A percentile compares a stretch with the other conserved stretches of the same genome.
Evolutionary conservation across 2,888 invertebrate genomes (phyloP).

Genomic region (Heliconius ethilla): DNA sequence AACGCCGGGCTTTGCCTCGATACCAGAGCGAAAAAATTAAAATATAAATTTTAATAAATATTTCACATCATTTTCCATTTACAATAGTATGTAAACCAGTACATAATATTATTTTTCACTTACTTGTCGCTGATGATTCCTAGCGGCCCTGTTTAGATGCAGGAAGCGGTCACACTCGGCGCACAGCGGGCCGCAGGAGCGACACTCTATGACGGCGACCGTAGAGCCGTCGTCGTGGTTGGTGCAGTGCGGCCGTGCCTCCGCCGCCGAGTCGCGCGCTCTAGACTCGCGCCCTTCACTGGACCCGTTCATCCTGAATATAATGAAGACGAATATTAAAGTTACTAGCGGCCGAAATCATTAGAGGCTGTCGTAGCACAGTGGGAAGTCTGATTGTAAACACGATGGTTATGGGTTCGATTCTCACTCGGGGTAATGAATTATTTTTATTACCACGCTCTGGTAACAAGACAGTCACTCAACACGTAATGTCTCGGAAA

Average conservation of each 20-base stretch:
- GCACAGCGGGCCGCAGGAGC: slow-evolving; percentile 94
- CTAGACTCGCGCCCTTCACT: slow-evolving; percentile 57
- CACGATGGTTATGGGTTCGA: background rate
- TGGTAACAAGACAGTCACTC: no score
- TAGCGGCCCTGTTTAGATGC: slow-evolving; percentile 93
- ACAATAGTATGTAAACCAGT: no score
- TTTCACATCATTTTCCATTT: no score
- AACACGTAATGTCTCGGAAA: no score
- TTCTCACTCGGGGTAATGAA: no score
- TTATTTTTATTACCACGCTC: no score
- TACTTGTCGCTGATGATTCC: slow-evolving; percentile 92
- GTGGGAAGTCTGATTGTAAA: background rate
- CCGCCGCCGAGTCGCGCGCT: slow-evolving; percentile 56
- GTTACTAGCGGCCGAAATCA: background rate
- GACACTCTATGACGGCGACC: slow-evolving; percentile 95
- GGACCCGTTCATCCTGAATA: slow-evolving; percentile 53
- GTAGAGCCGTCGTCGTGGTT: slow-evolving; percentile 99
- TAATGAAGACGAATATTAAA: background rate
- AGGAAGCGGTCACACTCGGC: slow-evolving; percentile 97
- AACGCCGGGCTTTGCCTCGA: no score
- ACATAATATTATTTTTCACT: background rate
- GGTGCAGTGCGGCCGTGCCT: slow-evolving; percentile 90
- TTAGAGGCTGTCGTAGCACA: background rate
- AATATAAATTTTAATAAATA: no score
- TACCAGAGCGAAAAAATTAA: no score